Evolutionary conservation across 2,888 invertebrate genomes (phyloP).

Genomic region (Acleris literana): DNA sequence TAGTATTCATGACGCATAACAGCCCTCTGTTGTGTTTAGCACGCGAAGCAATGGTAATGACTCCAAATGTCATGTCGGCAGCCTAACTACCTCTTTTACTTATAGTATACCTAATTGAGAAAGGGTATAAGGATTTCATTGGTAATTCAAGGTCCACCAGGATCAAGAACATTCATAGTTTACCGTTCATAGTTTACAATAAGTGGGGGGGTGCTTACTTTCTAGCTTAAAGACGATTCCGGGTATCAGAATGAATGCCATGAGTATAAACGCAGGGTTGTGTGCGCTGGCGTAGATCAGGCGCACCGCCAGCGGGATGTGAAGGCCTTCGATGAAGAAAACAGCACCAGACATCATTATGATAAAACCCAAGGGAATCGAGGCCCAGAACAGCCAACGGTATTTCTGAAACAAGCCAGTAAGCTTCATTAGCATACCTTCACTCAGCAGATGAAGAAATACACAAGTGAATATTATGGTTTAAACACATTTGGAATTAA

Average conservation of each 20-base stretch:
- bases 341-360: slow-evolving; percentile 44
- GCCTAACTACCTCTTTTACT: no score
- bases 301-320: slow-evolving; percentile 40
- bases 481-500: no score
- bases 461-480: no score
- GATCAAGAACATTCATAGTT: no score
- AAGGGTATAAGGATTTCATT: no score
- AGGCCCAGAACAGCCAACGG: slow-evolving; percentile 47
- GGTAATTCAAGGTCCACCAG: no score
- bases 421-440: background rate
- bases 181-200: no score
- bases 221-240: slow-evolving; percentile 52
- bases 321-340: slow-evolving; percentile 48
- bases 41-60: no score
- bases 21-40: no score
- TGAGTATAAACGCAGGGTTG: slow-evolving; percentile 49
- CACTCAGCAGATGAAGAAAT: background rate
- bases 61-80: no score
- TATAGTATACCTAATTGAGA: no score
- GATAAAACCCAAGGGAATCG: slow-evolving; percentile 42
- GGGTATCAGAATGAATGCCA: slow-evolving; percentile 40
- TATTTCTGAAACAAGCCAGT: slow-evolving; percentile 48
- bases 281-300: slow-evolving; percentile 44
- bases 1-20: no score
- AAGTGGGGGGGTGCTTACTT: slow-evolving; percentile 45